Conservation (phyloP, 2,797 vertebrate species). For the Brotula barbata region DNA sequence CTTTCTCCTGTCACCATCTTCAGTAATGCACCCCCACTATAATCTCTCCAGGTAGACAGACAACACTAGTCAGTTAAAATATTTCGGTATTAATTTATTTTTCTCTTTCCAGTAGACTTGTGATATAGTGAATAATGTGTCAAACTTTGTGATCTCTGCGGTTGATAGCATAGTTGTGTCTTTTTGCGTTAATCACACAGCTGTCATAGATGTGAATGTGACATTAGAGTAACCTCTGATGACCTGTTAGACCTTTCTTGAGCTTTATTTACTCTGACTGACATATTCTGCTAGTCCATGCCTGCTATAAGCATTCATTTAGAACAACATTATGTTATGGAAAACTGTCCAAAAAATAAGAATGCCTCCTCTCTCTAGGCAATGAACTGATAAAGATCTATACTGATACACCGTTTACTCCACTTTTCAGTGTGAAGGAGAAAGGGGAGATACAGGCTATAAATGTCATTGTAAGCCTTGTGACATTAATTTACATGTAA, state of each 20-base stretch:
- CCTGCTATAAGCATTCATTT: conserved; percentile 11
- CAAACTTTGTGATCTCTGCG: conserved; percentile 40
- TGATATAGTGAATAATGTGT: conserved; percentile 48
- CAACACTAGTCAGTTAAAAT: conserved; percentile 40
- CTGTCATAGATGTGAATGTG: conserved; percentile 23
- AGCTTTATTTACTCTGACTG: conserved; percentile 24
- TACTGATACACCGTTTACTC: not conserved
- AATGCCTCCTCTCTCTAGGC: not conserved
- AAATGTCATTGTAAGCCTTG: not conserved
- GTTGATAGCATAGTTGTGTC: conserved; percentile 7
- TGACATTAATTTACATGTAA: conserved; percentile 3
- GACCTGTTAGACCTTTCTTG: conserved; percentile 9
- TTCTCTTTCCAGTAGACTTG: conserved; percentile 35
- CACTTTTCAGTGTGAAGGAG: not conserved
- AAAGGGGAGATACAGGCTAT: not conserved
- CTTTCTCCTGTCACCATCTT: conserved; percentile 54
- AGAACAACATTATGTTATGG: conserved; percentile 1
- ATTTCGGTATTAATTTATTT: conserved; percentile 41
- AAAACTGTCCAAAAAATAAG: not conserved
- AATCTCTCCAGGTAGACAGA: conserved; percentile 67
- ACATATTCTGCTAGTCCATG: not conserved
- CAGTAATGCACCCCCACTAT: too few relatives aligned
- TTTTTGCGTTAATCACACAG: not conserved
- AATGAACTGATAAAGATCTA: not conserved
- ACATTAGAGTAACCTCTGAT: conserved; percentile 24